Conservation (phyloP, 2,797 vertebrate genomes). For the Mormyrus proboscirostris region DNA sequence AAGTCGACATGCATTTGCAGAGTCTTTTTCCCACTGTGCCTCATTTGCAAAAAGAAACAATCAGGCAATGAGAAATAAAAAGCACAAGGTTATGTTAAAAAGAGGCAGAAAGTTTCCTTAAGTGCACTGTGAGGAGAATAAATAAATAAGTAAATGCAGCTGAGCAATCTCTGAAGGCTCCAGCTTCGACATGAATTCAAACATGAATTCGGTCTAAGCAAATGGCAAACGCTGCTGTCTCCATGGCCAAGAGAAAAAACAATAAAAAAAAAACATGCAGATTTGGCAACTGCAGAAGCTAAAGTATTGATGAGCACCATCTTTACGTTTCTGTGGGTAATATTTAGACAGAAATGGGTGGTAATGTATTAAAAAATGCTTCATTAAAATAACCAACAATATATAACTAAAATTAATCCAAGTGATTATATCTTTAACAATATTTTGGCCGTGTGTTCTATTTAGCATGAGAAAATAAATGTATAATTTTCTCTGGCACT, state of each 20-base stretch:
- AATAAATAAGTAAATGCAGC: not conserved
- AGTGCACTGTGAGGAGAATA: not conserved
- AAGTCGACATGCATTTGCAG: not conserved
- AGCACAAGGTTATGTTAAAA: not conserved
- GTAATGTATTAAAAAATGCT: not conserved
- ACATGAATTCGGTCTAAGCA: not conserved
- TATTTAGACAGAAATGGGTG: not conserved
- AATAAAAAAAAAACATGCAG: not conserved
- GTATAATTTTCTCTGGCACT: not conserved
- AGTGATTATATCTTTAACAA: not conserved
- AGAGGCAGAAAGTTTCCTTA: not conserved
- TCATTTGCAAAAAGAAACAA: constrained; percentile 12
- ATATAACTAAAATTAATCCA: not conserved
- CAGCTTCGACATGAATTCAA: not conserved
- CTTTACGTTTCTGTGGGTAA: not conserved
- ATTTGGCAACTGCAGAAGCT: not conserved
- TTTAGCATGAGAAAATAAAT: not conserved
- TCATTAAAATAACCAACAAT: not conserved
- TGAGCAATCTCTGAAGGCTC: not conserved
- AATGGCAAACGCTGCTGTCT: not conserved
- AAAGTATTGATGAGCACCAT: not conserved
- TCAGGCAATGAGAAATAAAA: not conserved
- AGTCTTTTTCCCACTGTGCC: not conserved
- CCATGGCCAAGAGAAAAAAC: not conserved
- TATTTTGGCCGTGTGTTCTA: not conserved